These are phyloP conservation scores for Serinus canaria DNA, from an alignment of 2,113 vertebrate species.

Conservation along the genomic window DNA sequence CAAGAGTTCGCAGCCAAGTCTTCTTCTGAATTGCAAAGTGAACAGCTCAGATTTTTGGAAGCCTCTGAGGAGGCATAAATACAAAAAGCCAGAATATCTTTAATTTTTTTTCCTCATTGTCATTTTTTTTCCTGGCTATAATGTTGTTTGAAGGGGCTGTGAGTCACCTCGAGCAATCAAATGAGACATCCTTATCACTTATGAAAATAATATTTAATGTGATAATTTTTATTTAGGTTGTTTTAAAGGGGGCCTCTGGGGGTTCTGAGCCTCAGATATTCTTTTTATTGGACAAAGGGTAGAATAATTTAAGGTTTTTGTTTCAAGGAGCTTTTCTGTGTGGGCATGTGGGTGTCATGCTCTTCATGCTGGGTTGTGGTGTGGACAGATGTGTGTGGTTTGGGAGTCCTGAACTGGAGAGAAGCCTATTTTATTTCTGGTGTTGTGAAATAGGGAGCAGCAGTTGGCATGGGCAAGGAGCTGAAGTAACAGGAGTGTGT, in stretches of 20 bases:
- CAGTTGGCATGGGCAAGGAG: rapidly evolving
- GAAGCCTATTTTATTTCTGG: not conserved
- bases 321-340: not conserved
- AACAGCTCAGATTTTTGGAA: constrained; percentile 42
- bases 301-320: not conserved
- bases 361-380: not conserved
- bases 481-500: rapidly evolving
- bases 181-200: not conserved
- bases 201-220: constrained; percentile 2
- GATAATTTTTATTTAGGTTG: not conserved
- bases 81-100: not conserved
- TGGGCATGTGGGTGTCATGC: rapidly evolving
- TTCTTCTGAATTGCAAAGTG: constrained; percentile 48
- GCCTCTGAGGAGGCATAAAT: constrained; percentile 26
- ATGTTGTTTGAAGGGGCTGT: not conserved
- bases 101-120: not conserved
- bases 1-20: constrained; percentile 10
- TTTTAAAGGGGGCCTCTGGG: not conserved
- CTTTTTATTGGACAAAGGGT: not conserved
- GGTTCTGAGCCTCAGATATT: not conserved
- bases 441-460: not conserved
- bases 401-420: not conserved
- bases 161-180: not conserved
- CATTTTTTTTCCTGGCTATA: constrained; percentile 10
- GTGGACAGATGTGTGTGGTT: not conserved